Conservation (phyloP, 1,140 invertebrate genomes). For the Archivesica marissinica region DNA sequence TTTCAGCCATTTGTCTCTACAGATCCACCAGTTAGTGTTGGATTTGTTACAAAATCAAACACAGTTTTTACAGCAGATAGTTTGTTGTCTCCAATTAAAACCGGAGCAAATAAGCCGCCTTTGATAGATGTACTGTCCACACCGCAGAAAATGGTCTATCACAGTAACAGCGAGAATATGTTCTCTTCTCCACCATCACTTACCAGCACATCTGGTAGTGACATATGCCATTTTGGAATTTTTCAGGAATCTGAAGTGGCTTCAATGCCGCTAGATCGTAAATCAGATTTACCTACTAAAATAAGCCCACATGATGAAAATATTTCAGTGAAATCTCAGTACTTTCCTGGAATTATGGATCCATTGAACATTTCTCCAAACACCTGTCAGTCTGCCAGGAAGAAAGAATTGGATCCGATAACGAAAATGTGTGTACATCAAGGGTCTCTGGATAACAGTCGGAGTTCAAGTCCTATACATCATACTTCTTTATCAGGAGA, state of each 20-base stretch:
- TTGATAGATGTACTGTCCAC: constrained; percentile 35
- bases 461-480: constrained; percentile 11
- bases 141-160: constrained; percentile 44
- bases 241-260: background rate
- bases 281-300: constrained; percentile 17
- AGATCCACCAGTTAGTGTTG: background rate
- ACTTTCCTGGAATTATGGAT: constrained; percentile 39
- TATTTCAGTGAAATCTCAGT: constrained; percentile 15
- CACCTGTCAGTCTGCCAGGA: background rate
- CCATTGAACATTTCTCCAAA: constrained; percentile 53
- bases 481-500: background rate
- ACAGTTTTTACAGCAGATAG: background rate
- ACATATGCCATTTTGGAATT: constrained; percentile 15
- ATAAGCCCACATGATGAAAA: background rate
- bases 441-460: constrained; percentile 10
- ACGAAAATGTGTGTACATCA: constrained; percentile 10
- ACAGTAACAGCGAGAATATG: constrained; percentile 40
- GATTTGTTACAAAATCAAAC: constrained; percentile 12
- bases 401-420: constrained; percentile 11
- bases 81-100: constrained; percentile 49
- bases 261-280: background rate
- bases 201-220: background rate
- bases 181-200: constrained; percentile 3
- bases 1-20: constrained; percentile 50
- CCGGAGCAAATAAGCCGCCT: background rate